Evolutionary conservation across 2,888 invertebrate genomes (phyloP), one percentile per base, ranked within the genome.

Genomic region (Cheilosia grossa): DNA sequence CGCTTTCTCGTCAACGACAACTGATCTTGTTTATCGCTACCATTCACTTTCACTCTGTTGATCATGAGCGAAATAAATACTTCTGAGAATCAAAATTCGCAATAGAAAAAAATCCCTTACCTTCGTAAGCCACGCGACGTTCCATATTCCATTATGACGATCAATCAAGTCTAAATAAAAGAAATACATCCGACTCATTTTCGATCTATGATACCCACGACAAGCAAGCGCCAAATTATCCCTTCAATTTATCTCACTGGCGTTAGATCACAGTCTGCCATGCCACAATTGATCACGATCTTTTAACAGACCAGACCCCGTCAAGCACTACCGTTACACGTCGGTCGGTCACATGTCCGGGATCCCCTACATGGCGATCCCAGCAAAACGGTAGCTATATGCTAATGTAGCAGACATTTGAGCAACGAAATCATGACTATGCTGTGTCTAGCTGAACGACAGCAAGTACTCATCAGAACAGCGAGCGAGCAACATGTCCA

Each of bases 251-350:
- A 67, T 78, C 56, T 67, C 40, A 40, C 51, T 70, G 59, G 67
- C 42, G 82, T 78, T 78, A 73, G 82, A 67, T 72, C 72, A 67
- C 42, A 66, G 17, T 27, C 67, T 82, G 66, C 67, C 61, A 77
- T 51, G 37, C 42, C 49, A 66, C 44, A 64, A 27, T 5, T 40
- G 61, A 72, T 72, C 75, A 77, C 64, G 70, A 37, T 82, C 51
- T 58, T 54, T 53, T 63, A 30, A 56, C 19, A 49, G 54, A 44
- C 47, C 24, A 44, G 51, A 37, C 15, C 17, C 9, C 17, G 9
- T 17, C 33, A 13, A 9, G 64, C 33, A 33, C 33, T 9, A n/a
- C 54, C 54, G 27, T 10, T 7, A 17, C 17, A 27, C 27, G 27
- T 27, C 27, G 27, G 7, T 9, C 19, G 6, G 21, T 51, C 24